phyloP scores from a whole-genome alignment of 2,888 invertebrate species.

The Theretra japonica region DNA sequence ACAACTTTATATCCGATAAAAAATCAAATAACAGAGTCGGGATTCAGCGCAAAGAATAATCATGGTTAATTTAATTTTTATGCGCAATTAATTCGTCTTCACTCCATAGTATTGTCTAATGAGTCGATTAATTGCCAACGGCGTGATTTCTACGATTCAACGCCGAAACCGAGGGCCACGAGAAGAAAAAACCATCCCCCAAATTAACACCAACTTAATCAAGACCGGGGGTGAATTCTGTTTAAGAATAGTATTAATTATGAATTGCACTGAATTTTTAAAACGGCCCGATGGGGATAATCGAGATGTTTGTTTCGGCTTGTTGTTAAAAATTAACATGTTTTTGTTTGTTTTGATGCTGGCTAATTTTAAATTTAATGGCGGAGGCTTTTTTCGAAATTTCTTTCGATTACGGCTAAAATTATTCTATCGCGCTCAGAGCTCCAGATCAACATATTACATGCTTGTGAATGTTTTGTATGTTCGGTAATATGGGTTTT shows the following conservation, averaged over 20 bases:
- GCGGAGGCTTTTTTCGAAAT: too few species aligned
- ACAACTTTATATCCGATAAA: slow-evolving; percentile 2
- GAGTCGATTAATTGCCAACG: slow-evolving; percentile 46
- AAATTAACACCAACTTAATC: slow-evolving; percentile 42
- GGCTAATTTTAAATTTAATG: background rate
- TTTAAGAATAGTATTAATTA: slow-evolving; percentile 24
- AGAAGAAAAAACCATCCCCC: slow-evolving; percentile 32
- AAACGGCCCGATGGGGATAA: background rate
- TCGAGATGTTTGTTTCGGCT: background rate
- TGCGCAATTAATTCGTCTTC: slow-evolving; percentile 39
- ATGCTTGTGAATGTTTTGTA: too few species aligned
- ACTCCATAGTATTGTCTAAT: slow-evolving; percentile 45
- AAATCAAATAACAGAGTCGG: background rate
- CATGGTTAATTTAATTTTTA: slow-evolving; percentile 31
- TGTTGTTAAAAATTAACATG: background rate
- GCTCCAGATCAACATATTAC: too few species aligned
- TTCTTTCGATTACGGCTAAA: too few species aligned
- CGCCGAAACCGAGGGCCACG: slow-evolving; percentile 33
- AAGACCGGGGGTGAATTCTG: slow-evolving; percentile 7
- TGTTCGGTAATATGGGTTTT: too few species aligned
- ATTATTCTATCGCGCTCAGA: too few species aligned
- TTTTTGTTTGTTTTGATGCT: slow-evolving; percentile 8
- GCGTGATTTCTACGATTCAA: slow-evolving; percentile 41
- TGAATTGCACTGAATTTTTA: slow-evolving; percentile 19
- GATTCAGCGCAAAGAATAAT: slow-evolving; percentile 27